Percentiles rank a stretch among this genome's conserved stretches.
Conservation (phyloP, 2,113 vertebrate species). For the Salvelinus namaycush region DNA sequence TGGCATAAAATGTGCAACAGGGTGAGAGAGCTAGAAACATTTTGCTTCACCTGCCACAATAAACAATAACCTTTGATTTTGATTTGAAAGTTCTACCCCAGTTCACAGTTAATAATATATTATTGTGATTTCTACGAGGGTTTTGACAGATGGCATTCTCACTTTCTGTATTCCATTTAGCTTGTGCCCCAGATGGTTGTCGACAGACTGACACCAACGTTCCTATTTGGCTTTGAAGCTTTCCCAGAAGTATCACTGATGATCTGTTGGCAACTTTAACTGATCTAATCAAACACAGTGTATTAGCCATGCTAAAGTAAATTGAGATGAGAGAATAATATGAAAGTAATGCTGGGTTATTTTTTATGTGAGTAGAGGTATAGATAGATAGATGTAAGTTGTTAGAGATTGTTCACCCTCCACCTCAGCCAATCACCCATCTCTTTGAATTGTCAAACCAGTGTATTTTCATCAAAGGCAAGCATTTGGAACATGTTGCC, state of each 20-base stretch:
- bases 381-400: conserved; percentile 4
- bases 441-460: neutral
- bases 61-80: too few relatives aligned
- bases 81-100: too few relatives aligned
- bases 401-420: neutral
- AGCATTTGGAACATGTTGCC: neutral
- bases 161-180: conserved; percentile 32
- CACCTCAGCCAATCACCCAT: neutral
- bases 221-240: conserved; percentile 41
- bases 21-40: neutral
- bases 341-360: neutral
- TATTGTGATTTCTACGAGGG: neutral
- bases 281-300: neutral
- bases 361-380: neutral
- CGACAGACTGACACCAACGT: conserved; percentile 29
- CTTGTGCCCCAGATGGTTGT: conserved; percentile 47
- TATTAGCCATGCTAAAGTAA: neutral
- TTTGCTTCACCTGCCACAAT: too few relatives aligned
- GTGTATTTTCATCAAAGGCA: neutral
- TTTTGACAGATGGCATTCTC: conserved; percentile 43
- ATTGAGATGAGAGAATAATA: neutral
- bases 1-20: neutral
- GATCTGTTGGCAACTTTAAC: conserved; percentile 47
- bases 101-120: too few relatives aligned
- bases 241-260: conserved; percentile 44